Conservation (phyloP, 2,888 invertebrate genomes). For the Drosophila percnosoma region DNA sequence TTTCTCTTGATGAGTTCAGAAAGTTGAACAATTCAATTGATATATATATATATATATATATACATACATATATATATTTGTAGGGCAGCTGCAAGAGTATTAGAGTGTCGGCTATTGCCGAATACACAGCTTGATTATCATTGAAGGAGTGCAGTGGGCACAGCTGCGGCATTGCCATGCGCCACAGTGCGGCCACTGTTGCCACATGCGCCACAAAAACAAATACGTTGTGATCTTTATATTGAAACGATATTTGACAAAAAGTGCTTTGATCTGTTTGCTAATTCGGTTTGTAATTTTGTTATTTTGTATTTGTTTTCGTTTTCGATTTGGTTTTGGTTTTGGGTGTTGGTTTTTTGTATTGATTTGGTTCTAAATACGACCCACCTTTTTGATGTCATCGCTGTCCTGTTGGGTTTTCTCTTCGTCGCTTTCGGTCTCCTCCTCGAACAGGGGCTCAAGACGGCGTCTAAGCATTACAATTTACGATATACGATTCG, state of each 20-base stretch:
- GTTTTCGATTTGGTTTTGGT: background rate
- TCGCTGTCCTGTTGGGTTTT: slow-evolving; percentile 84
- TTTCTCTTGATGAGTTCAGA: background rate
- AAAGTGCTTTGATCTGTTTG: slow-evolving; percentile 12
- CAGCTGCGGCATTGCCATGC: slow-evolving; percentile 44
- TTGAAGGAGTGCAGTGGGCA: slow-evolving; percentile 22
- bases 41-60: background rate
- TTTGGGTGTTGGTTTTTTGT: background rate
- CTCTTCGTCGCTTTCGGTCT: slow-evolving; percentile 88
- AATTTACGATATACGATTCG: slow-evolving; percentile 65
- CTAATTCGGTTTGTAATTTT: slow-evolving; percentile 8
- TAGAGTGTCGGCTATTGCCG: slow-evolving; percentile 2
- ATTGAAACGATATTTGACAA: slow-evolving; percentile 4
- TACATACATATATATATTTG: background rate
- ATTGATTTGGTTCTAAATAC: slow-evolving; percentile 72
- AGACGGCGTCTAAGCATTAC: slow-evolving; percentile 88
- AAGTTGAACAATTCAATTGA: background rate
- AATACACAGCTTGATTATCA: background rate
- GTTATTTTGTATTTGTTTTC: background rate
- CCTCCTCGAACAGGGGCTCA: slow-evolving; percentile 94
- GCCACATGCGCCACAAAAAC: slow-evolving; percentile 42
- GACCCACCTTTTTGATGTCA: slow-evolving; percentile 85
- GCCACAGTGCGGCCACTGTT: slow-evolving; percentile 20
- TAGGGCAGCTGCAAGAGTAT: slow-evolving; percentile 11
- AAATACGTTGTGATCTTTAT: slow-evolving; percentile 7